Percentiles rank a stretch among this genome's conserved stretches.
phyloP scores from a whole-genome alignment of 2,888 invertebrate species.

The Drosophila bunnanda region DNA sequence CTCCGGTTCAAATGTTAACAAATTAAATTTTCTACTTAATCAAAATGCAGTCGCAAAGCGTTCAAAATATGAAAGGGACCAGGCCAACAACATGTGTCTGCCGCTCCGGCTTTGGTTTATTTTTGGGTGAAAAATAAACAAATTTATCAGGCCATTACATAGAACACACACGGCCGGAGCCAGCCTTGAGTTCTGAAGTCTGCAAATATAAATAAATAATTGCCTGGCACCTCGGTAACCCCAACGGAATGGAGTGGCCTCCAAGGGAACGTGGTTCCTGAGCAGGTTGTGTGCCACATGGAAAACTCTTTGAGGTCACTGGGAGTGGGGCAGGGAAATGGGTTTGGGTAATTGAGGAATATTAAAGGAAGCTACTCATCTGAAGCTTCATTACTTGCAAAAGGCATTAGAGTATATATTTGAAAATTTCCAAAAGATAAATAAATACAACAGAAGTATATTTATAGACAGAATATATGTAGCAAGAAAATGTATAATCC shows the following conservation, averaged over 20 bases:
- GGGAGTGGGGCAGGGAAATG: neutral
- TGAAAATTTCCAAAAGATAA: neutral
- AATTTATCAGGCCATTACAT: slow-evolving; percentile 77
- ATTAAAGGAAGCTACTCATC: neutral
- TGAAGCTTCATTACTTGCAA: neutral
- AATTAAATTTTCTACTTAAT: slow-evolving; percentile 75
- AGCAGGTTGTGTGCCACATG: neutral
- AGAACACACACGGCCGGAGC: slow-evolving; percentile 41
- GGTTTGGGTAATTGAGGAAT: slow-evolving; percentile 2
- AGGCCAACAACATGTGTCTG: slow-evolving; percentile 31
- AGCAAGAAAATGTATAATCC: neutral
- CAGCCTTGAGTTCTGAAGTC: slow-evolving; percentile 63
- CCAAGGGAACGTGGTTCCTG: slow-evolving; percentile 10
- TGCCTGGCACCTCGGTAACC: slow-evolving; percentile 49
- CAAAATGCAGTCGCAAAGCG: slow-evolving; percentile 62
- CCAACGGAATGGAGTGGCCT: slow-evolving; percentile 17
- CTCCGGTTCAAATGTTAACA: slow-evolving; percentile 66
- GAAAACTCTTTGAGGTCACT: slow-evolving; percentile 14
- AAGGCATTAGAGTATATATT: too few species aligned
- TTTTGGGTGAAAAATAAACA: slow-evolving; percentile 71
- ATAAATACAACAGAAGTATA: neutral
- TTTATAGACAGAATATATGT: too few species aligned
- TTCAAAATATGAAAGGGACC: slow-evolving; percentile 70
- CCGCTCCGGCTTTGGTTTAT: slow-evolving; percentile 53
- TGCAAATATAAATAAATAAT: slow-evolving; percentile 66